phyloP scores from a whole-genome alignment of 2,113 vertebrate genomes.

The Fulmarus glacialis region DNA sequence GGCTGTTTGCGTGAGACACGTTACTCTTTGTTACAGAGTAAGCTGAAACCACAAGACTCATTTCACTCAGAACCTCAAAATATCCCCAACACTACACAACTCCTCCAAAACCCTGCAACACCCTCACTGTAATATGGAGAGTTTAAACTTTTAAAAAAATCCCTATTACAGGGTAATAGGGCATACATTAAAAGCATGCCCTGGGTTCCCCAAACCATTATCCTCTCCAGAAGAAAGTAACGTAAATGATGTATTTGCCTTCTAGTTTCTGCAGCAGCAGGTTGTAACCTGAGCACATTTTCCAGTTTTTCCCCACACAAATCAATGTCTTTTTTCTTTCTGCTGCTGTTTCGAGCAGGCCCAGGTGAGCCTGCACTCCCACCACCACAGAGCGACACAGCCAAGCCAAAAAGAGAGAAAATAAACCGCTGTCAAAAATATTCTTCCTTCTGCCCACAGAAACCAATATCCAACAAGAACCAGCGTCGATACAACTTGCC shows the following conservation, averaged over 20 bases:
- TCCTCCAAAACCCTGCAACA: background rate
- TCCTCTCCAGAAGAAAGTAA: background rate
- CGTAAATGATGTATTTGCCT: background rate
- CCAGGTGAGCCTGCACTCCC: background rate
- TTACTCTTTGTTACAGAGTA: background rate
- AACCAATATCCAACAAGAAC: background rate
- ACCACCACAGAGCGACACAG: rapidly evolving
- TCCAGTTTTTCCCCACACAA: background rate
- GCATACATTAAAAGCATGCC: background rate
- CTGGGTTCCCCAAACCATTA: background rate
- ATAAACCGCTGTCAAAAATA: background rate
- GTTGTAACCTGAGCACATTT: background rate
- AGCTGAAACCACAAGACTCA: conserved; percentile 44
- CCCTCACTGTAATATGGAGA: background rate
- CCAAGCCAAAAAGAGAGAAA: background rate
- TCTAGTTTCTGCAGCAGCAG: background rate
- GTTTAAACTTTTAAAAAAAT: background rate
- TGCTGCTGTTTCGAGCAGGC: background rate
- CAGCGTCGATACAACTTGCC: rapidly evolving
- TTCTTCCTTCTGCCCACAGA: background rate
- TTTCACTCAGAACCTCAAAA: conserved; percentile 59
- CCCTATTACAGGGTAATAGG: background rate
- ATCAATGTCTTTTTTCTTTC: background rate
- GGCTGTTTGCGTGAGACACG: background rate
- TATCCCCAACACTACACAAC: background rate